phyloP scores from a whole-genome alignment of 2,113 vertebrate genomes.

The Labrus mixtus region DNA sequence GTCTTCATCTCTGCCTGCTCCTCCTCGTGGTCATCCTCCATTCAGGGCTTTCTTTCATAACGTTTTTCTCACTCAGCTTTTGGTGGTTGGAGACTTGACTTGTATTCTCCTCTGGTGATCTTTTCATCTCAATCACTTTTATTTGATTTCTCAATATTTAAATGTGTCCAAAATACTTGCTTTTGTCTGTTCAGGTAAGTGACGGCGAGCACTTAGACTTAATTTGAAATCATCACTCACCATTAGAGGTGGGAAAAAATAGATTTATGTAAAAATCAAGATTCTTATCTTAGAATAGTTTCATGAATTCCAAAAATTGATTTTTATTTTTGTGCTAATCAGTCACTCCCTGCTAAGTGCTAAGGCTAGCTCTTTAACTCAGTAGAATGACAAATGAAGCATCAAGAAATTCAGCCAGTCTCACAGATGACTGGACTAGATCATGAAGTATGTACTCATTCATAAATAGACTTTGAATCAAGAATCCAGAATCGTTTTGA shows the following conservation, averaged over 20 bases:
- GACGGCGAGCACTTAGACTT: neutral
- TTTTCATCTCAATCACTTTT: neutral
- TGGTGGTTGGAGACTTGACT: conserved; percentile 9
- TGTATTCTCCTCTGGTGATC: neutral
- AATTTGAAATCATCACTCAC: neutral
- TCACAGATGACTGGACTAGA: too few species aligned
- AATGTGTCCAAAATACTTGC: neutral
- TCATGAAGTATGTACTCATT: too few species aligned
- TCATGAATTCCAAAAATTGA: too few species aligned
- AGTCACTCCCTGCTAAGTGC: too few species aligned
- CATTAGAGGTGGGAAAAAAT: neutral
- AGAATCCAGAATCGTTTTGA: too few species aligned
- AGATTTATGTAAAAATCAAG: too few species aligned
- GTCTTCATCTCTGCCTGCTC: conserved; percentile 14
- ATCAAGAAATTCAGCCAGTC: too few species aligned
- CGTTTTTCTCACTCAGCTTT: conserved; percentile 27
- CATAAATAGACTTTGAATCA: too few species aligned
- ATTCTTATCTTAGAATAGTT: too few species aligned
- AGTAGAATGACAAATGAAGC: too few species aligned
- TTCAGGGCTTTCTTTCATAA: conserved; percentile 5
- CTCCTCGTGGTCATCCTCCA: conserved; percentile 1
- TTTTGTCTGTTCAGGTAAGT: conserved; percentile 48
- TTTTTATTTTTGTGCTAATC: too few species aligned
- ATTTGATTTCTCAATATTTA: neutral
- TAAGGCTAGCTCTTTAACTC: too few species aligned